These are phyloP conservation scores for Melinaea menophilus DNA, from an alignment of 2,888 invertebrate genomes.

Conservation along the genomic window DNA sequence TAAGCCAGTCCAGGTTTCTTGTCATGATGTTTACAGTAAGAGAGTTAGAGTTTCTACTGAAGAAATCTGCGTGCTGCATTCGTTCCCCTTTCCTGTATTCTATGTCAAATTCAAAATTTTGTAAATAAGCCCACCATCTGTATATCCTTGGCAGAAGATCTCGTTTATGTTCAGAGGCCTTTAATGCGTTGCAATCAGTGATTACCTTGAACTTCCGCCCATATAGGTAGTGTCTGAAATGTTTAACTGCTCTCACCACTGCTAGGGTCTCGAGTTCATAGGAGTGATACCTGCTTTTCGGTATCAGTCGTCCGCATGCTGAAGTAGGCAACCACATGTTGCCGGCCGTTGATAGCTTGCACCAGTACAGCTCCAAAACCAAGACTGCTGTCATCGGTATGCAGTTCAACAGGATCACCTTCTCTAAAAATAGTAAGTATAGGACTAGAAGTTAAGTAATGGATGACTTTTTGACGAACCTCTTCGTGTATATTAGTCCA, in stretches of 20 bases:
- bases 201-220: slow-evolving; percentile 15
- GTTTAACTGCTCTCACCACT: slow-evolving; percentile 36
- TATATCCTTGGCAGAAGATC: slow-evolving; percentile 38
- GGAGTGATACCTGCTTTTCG: slow-evolving; percentile 33
- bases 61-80: slow-evolving; percentile 36
- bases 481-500: slow-evolving; percentile 33
- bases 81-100: slow-evolving; percentile 16
- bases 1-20: slow-evolving; percentile 33
- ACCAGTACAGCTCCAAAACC: slow-evolving; percentile 32
- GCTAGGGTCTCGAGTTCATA: slow-evolving; percentile 35
- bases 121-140: slow-evolving; percentile 41
- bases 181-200: slow-evolving; percentile 17
- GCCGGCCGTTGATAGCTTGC: slow-evolving; percentile 21
- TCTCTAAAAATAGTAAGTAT: slow-evolving; percentile 29
- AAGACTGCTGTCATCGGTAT: slow-evolving; percentile 36
- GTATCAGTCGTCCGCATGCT: slow-evolving; percentile 21
- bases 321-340: slow-evolving; percentile 18
- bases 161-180: slow-evolving; percentile 40
- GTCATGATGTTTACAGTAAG: slow-evolving; percentile 26
- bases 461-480: slow-evolving; percentile 25
- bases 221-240: slow-evolving; percentile 38
- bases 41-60: slow-evolving; percentile 33
- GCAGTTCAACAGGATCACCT: slow-evolving; percentile 23
- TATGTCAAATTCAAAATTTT: slow-evolving; percentile 36
- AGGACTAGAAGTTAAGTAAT: slow-evolving; percentile 27